These are phyloP conservation scores for Neodontobutis hainanensis DNA, from an alignment of 2,113 vertebrate species.

Conservation along the genomic window DNA sequence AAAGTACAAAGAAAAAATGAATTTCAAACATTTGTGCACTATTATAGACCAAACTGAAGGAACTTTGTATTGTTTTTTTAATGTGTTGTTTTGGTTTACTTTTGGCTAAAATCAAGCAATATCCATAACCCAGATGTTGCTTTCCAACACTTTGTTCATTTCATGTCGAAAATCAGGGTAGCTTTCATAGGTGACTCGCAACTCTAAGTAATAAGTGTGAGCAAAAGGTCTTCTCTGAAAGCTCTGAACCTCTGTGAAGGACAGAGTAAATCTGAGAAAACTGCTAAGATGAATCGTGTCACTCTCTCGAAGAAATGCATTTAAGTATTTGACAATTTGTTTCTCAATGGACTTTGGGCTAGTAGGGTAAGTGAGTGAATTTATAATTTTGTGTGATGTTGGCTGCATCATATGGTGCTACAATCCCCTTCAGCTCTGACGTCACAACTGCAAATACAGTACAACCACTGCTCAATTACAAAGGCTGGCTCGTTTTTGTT, in stretches of 20 bases:
- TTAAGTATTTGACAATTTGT: slow-evolving; percentile 9
- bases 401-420: background rate
- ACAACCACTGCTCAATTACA: no score
- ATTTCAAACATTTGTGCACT: no score
- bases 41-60: no score
- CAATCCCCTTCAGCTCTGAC: no score
- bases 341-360: slow-evolving; percentile 11
- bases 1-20: no score
- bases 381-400: slow-evolving; percentile 13
- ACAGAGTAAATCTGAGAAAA: slow-evolving; percentile 20
- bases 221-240: no score
- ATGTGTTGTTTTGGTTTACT: background rate
- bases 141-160: slow-evolving; percentile 23
- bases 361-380: slow-evolving; percentile 12
- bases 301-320: slow-evolving; percentile 6
- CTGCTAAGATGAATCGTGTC: slow-evolving; percentile 4
- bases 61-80: no score
- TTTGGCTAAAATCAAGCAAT: slow-evolving; percentile 1
- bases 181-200: slow-evolving; percentile 21
- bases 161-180: slow-evolving; percentile 23
- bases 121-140: slow-evolving; percentile 13
- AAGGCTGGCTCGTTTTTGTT: background rate
- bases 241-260: slow-evolving; percentile 13
- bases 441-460: no score
- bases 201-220: slow-evolving; percentile 20